phyloP scores from a whole-genome alignment of 2,888 invertebrate species.

The Lepidocyrtinus sp. region DNA sequence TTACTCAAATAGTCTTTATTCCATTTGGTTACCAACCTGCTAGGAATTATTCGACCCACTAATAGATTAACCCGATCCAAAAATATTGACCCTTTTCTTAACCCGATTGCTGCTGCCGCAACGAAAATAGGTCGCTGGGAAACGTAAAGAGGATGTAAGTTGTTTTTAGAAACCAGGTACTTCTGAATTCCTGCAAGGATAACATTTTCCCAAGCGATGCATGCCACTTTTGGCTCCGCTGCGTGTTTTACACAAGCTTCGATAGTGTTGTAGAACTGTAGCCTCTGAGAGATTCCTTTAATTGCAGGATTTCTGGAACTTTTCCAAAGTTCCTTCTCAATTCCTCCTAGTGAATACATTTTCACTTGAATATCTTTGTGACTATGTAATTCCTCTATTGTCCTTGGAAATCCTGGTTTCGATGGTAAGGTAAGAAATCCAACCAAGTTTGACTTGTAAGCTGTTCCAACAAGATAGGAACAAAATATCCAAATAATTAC shows the following conservation, averaged over 20 bases:
- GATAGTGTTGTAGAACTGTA: background rate
- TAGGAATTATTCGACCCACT: too few species aligned
- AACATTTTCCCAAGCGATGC: slow-evolving; percentile 29
- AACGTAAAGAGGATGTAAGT: slow-evolving; percentile 16
- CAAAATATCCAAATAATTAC: slow-evolving; percentile 30
- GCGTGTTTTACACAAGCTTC: slow-evolving; percentile 26
- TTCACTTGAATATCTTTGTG: background rate
- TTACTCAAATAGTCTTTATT: too few species aligned
- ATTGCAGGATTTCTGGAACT: slow-evolving; percentile 21
- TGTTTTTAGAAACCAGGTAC: background rate
- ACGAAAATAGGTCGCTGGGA: background rate
- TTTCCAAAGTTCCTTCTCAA: slow-evolving; percentile 17
- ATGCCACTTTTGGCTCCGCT: background rate
- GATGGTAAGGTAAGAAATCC: slow-evolving; percentile 26
- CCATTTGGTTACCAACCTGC: too few species aligned
- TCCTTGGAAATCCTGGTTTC: background rate
- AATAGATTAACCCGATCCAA: background rate
- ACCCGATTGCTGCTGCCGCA: background rate
- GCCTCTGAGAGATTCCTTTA: background rate
- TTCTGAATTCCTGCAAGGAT: background rate
- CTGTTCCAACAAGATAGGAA: background rate
- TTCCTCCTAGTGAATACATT: background rate
- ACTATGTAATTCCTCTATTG: background rate
- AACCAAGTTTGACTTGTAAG: slow-evolving; percentile 24
- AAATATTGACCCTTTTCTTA: slow-evolving; percentile 14